phyloP scores from a whole-genome alignment of 1,140 invertebrate genomes.

The Hormaphis cornu region DNA sequence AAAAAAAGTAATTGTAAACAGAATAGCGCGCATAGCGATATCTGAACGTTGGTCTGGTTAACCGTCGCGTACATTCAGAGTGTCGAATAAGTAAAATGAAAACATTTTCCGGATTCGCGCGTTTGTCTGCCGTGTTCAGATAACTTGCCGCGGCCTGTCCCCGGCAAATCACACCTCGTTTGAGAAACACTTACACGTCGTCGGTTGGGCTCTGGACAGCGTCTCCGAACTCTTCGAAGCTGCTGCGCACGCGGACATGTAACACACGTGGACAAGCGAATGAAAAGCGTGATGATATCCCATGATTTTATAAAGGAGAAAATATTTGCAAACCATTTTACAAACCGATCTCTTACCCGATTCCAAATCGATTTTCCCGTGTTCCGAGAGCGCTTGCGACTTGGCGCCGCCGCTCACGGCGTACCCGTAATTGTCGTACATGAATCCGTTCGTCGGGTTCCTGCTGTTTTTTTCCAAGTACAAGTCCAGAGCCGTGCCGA shows the following conservation, averaged over 20 bases:
- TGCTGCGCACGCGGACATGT: neutral
- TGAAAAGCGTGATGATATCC: too few species aligned
- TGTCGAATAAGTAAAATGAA: too few species aligned
- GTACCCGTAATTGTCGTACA: constrained; percentile 34
- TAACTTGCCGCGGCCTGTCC: too few species aligned
- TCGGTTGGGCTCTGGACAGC: neutral
- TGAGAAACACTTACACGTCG: constrained; percentile 21
- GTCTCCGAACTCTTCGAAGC: neutral
- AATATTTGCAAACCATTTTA: neutral
- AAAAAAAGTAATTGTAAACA: too few species aligned
- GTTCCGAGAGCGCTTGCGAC: constrained; percentile 8
- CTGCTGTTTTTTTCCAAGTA: constrained; percentile 40
- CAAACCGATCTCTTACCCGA: neutral
- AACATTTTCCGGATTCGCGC: too few species aligned
- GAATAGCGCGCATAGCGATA: too few species aligned
- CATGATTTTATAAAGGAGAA: neutral
- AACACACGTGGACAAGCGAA: too few species aligned
- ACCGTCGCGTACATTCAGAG: too few species aligned
- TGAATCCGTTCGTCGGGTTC: constrained; percentile 2
- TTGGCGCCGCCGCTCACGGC: constrained; percentile 17
- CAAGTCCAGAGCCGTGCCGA: constrained; percentile 46
- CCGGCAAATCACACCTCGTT: too few species aligned
- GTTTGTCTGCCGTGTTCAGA: too few species aligned
- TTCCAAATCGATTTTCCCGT: constrained; percentile 19
- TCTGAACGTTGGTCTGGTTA: too few species aligned